Evolutionary conservation across 2,888 invertebrate genomes (phyloP).

Genomic region (Pheosia tremula): DNA sequence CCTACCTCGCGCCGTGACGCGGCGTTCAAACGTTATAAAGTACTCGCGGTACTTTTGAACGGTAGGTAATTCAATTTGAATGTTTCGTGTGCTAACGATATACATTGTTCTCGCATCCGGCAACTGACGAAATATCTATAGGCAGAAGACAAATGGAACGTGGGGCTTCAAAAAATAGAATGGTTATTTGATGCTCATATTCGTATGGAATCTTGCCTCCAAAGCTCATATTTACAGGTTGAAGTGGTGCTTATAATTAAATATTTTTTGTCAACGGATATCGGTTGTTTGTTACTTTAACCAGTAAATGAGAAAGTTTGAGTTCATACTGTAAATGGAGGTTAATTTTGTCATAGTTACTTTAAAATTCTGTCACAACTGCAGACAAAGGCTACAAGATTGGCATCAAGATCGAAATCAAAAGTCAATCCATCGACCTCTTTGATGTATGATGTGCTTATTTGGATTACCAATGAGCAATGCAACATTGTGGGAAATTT

Average conservation of each 20-base stretch:
- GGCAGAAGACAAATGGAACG: neutral
- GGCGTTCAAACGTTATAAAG: neutral
- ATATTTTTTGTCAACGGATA: no score
- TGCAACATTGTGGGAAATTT: no score
- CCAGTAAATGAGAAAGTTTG: neutral
- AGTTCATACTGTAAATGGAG: neutral
- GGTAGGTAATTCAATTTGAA: constrained; percentile 6
- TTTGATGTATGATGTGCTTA: neutral
- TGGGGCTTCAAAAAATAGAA: neutral
- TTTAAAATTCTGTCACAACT: constrained; percentile 1
- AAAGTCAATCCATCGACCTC: neutral
- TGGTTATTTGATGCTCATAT: neutral
- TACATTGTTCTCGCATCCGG: constrained; percentile 4
- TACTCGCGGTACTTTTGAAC: neutral
- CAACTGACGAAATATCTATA: neutral
- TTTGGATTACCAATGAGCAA: neutral
- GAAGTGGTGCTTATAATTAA: no score
- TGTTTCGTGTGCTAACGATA: neutral
- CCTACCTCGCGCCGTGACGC: neutral
- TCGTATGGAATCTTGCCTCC: neutral
- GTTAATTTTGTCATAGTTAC: neutral
- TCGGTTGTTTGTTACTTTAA: neutral
- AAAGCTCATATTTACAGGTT: neutral
- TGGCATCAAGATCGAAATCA: neutral
- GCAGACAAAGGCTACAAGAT: neutral